Conservation (phyloP, 2,888 invertebrate genomes). For the Orthosia cruda region DNA sequence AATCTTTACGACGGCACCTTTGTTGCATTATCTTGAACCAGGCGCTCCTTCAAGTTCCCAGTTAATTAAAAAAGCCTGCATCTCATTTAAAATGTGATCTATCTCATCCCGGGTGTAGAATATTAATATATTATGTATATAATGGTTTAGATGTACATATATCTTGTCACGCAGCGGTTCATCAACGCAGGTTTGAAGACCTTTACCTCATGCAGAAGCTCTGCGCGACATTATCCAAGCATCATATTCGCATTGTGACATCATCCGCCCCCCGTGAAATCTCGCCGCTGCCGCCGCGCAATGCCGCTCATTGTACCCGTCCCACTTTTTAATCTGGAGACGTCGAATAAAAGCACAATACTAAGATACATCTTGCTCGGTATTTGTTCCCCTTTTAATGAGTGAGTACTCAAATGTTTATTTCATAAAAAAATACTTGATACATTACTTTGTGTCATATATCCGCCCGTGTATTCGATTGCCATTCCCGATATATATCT, state of each 20-base stretch:
- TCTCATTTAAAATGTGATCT: constrained; percentile 25
- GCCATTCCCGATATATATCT: constrained; percentile 48
- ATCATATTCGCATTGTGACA: constrained; percentile 83
- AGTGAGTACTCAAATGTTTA: constrained; percentile 75
- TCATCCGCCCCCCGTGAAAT: constrained; percentile 78
- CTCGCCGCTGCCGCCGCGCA: constrained; percentile 73
- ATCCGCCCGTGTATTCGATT: constrained; percentile 30
- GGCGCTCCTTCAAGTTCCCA: constrained; percentile 5
- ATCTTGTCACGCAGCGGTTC: constrained; percentile 16
- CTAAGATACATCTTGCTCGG: constrained; percentile 83
- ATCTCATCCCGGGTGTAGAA: constrained; percentile 30
- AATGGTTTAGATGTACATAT: constrained; percentile 8
- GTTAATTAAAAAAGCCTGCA: constrained; percentile 52
- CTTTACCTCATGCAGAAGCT: constrained; percentile 67
- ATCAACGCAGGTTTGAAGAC: constrained; percentile 52
- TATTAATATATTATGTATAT: constrained; percentile 16
- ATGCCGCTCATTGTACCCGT: constrained; percentile 85
- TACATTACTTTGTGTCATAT: constrained; percentile 27
- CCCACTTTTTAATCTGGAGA: constrained; percentile 90
- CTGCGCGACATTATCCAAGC: constrained; percentile 78
- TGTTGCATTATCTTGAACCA: constrained; percentile 35
- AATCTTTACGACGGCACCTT: constrained; percentile 38
- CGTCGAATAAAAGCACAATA: constrained; percentile 89
- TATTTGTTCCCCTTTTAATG: constrained; percentile 86
- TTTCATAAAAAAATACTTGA: constrained; percentile 62